These are phyloP conservation scores for Aproaerema taeniolella DNA, from an alignment of 2,888 invertebrate genomes.

Conservation along the genomic window DNA sequence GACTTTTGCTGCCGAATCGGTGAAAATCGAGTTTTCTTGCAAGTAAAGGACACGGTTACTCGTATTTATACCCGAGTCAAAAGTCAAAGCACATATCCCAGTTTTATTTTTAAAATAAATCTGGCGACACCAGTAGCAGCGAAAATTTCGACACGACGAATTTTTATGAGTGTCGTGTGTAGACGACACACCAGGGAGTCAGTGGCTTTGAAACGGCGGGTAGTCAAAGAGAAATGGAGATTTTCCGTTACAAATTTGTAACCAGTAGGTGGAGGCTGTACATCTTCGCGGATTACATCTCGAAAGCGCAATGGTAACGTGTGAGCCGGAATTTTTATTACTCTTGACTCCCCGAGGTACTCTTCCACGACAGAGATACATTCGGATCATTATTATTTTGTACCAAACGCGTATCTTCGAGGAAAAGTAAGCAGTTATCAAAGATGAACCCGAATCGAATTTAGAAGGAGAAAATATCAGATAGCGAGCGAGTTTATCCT, in stretches of 20 bases:
- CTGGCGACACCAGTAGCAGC: too few relatives aligned
- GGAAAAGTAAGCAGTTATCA: constrained; percentile 20
- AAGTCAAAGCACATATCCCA: too few relatives aligned
- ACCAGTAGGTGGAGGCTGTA: constrained; percentile 63
- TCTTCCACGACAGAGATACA: constrained; percentile 61
- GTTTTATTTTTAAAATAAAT: too few relatives aligned
- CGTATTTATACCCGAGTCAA: too few relatives aligned
- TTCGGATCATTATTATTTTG: constrained; percentile 58
- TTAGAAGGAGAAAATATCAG: too few relatives aligned
- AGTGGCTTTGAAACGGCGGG: constrained; percentile 66
- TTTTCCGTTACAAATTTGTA: constrained; percentile 73
- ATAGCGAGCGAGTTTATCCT: too few relatives aligned
- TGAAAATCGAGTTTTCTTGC: too few relatives aligned
- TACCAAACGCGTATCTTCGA: constrained; percentile 36
- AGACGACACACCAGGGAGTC: constrained; percentile 65
- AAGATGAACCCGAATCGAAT: too few relatives aligned
- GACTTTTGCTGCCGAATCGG: too few relatives aligned
- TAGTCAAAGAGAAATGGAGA: constrained; percentile 75
- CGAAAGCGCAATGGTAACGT: constrained; percentile 61
- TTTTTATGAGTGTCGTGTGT: constrained; percentile 69
- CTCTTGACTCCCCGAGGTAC: constrained; percentile 55
- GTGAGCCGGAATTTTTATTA: constrained; percentile 67
- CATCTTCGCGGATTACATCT: constrained; percentile 71
- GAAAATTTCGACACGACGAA: constrained; percentile 61
- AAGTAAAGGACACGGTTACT: too few relatives aligned